phyloP scores from a whole-genome alignment of 2,888 invertebrate species.

The Limnephilus marmoratus region DNA sequence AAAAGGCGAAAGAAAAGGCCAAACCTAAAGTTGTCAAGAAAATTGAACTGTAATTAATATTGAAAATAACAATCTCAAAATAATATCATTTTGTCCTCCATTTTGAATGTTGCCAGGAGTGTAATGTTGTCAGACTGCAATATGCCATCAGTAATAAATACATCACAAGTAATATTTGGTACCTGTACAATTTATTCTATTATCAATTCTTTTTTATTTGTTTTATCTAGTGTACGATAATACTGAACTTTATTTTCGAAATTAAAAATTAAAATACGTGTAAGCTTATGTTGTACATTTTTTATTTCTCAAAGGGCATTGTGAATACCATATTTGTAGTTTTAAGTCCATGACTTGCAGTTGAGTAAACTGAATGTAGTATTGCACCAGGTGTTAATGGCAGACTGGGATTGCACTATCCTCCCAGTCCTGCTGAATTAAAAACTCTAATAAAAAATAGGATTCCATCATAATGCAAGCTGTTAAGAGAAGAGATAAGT shows the following conservation, averaged over 20 bases:
- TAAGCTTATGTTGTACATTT: neutral
- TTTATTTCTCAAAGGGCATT: neutral
- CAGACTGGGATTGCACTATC: too few species aligned
- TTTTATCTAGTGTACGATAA: neutral
- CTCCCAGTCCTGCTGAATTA: too few species aligned
- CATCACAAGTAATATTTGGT: too few species aligned
- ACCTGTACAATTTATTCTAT: neutral
- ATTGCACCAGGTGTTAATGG: neutral
- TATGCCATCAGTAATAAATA: neutral
- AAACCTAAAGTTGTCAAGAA: conserved; percentile 75
- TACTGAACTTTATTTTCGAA: neutral
- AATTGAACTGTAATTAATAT: conserved; percentile 52
- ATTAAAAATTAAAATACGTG: neutral
- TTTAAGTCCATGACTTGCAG: neutral
- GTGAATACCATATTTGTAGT: neutral
- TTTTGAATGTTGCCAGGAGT: neutral
- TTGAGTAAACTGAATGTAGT: neutral
- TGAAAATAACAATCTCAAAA: neutral
- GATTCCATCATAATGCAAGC: neutral
- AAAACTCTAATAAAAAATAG: too few species aligned
- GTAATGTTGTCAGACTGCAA: neutral
- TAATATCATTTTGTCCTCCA: neutral
- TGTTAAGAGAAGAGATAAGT: neutral
- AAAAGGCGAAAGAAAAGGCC: conserved; percentile 90
- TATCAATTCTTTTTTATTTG: neutral